A percentile compares a stretch with the other conserved stretches of the same genome.
These are phyloP conservation scores for Acanthacorydalis orientalis DNA, from an alignment of 2,888 invertebrate genomes.

Conservation along the genomic window DNA sequence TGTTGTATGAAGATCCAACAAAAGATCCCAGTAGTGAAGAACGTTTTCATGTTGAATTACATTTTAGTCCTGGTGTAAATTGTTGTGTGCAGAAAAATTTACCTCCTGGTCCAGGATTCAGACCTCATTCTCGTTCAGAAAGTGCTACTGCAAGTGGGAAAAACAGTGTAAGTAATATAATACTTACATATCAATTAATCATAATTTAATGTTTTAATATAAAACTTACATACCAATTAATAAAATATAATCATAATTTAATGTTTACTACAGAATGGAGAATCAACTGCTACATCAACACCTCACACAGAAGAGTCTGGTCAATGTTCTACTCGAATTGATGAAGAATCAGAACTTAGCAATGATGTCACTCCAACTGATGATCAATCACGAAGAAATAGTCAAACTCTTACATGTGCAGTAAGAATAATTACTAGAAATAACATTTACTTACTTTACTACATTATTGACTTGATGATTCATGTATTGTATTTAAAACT, in stretches of 20 bases:
- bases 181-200: too few species aligned
- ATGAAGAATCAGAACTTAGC: conserved; percentile 46
- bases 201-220: too few species aligned
- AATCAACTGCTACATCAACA: conserved; percentile 43
- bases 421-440: neutral
- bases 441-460: too few species aligned
- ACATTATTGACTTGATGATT: too few species aligned
- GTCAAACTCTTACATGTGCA: conserved; percentile 1
- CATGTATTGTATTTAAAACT: too few species aligned
- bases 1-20: conserved; percentile 97
- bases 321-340: conserved; percentile 40
- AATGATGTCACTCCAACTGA: conserved; percentile 14
- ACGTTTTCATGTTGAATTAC: conserved; percentile 93
- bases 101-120: conserved; percentile 82
- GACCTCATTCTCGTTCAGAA: conserved; percentile 81
- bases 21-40: conserved; percentile 85
- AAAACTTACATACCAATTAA: too few species aligned
- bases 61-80: conserved; percentile 97
- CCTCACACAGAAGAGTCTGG: conserved; percentile 18
- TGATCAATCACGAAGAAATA: conserved; percentile 2
- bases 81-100: conserved; percentile 91
- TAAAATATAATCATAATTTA: neutral
- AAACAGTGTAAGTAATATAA: too few species aligned
- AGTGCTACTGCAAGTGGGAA: conserved; percentile 39
- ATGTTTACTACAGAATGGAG: conserved; percentile 33